phyloP scores from a whole-genome alignment of 2,888 invertebrate genomes.

The Dryobotodes eremita region DNA sequence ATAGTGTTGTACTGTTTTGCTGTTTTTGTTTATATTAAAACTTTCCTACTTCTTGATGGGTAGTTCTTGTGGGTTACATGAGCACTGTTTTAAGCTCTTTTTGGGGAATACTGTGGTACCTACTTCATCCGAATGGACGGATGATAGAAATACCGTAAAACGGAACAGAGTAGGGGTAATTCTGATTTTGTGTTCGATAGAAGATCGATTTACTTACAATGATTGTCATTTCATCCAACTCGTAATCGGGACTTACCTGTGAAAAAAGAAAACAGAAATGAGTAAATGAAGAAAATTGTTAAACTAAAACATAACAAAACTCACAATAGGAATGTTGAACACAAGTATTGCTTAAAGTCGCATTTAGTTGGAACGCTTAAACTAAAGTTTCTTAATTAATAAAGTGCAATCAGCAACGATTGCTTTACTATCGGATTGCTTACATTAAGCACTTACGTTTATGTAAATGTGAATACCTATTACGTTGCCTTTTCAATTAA shows the following conservation, averaged over 20 bases:
- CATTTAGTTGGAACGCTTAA: constrained; percentile 10
- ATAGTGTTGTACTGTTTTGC: not conserved
- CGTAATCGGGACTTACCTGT: constrained; percentile 84
- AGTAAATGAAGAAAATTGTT: constrained; percentile 22
- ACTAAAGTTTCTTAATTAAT: constrained; percentile 32
- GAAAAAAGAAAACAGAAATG: constrained; percentile 70
- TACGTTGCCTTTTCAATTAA: not conserved
- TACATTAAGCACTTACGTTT: constrained; percentile 10
- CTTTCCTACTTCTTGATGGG: not conserved
- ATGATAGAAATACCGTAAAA: not conserved
- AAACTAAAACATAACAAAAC: constrained; percentile 1
- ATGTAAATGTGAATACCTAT: constrained; percentile 29
- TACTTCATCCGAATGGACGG: not conserved
- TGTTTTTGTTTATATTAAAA: not conserved
- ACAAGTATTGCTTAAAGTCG: constrained; percentile 5
- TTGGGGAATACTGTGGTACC: not conserved
- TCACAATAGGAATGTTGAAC: constrained; percentile 1
- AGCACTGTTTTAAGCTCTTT: not conserved
- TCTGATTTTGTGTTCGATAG: not conserved
- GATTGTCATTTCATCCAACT: constrained; percentile 72
- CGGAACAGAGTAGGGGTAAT: not conserved
- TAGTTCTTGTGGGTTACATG: not conserved
- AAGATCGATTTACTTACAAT: constrained; percentile 72
- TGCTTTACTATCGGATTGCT: constrained; percentile 27
- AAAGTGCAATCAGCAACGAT: constrained; percentile 30